Base-by-base conservation (phyloP, 2,113 vertebrate genomes). In the Hylia prasina region DNA sequence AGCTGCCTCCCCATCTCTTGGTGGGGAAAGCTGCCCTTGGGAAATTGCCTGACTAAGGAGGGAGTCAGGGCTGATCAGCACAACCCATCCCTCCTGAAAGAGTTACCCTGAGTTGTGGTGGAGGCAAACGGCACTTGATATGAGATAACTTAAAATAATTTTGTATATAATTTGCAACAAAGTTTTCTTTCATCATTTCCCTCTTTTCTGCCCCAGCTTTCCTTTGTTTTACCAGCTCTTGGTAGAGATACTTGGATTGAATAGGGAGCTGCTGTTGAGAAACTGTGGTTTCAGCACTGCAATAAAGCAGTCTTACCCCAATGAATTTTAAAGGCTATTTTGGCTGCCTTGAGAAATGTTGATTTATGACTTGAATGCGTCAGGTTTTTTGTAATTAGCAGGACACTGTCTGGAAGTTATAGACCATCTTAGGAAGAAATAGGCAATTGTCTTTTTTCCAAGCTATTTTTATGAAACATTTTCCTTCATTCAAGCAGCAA, bases 241-340 rank as follows among this genome's bases (percentile, higher is more conserved):
- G 82, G 91, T 89, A 90, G 78, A 68, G 94, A 54, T 37, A 24
- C 31, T 63, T 58, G 48, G 56, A 30, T 27, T 16, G 82, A 89
- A 42, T 3, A 54, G 61, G 75, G 64, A 78, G 60, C 37, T 96
- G 73, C 82, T 76, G 64, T 37, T 68, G 81, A 88, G 91, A 86
- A 93, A 86, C 64, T 40, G 28, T 89, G 35, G 25, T 70, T 93
- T 78, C 84, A 92, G 57, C 11, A 8, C n/a, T 70, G 61, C 68
- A 84, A 13, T 73, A 79, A 89, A 72, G 35, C 80, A 77, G 69
- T 63, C 56, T 69, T 65, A 35, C 40, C 1, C 6, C 76, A 48
- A 21, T 90, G 75, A 88, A 89, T 96, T 92, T 86, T 95, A 92
- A 94, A 83, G 87, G 86, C 28, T 70, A 39, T 71, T 88, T 83